Base-by-base conservation (phyloP, 2,888 invertebrate genomes). In the Thera obeliscata region DNA sequence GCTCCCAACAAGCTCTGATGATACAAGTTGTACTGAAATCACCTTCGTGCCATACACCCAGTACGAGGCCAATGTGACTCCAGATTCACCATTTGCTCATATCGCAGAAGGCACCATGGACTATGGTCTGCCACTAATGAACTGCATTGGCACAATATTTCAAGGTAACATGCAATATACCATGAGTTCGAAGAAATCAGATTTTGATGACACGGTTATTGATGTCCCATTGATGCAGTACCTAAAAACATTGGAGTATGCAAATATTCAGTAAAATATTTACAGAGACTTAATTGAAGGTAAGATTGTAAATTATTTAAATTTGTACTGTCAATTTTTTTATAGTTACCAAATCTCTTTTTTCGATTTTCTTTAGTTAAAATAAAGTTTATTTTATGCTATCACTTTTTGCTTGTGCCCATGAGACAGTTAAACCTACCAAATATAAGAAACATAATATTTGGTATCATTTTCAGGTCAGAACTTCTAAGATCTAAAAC, bases 121-220 rank as follows among this genome's bases (percentile, higher is more conserved):
- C 38, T 65, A 56, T n/a, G 65, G 59, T 9, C 49, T 65, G n/a
- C 65, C 65, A n/a, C 60, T 65, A n/a, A 56, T 65, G 55, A 65
- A 65, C 33, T 60, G 60, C 49, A 56, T 49, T 8, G 65, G 56
- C 9, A 65, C 56, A 6, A 38, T 64, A 12, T 60, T 60, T 9
- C 65, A 60, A 33, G 49, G 35, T 2, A 50, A 56, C 3, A 60
- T 56, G 5, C 33, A 55, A 22, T 22, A 55, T 33, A 50, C 9
- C 2, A n/a, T 0, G 2, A 55, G 41, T 43, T 22, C 63, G 1
- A n/a, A 57, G 1, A 3, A 56, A 33, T 1, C 9, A 43, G 36
- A 52, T 35, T 7, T 6, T n/a, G 43, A 54, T 4, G 2, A 43
- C 33, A 7, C 4, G 7, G 46, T 2, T n/a, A 64, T 64, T 22